Evolutionary conservation across 2,888 invertebrate species (phyloP).

Genomic region (Lepas anatifera): DNA sequence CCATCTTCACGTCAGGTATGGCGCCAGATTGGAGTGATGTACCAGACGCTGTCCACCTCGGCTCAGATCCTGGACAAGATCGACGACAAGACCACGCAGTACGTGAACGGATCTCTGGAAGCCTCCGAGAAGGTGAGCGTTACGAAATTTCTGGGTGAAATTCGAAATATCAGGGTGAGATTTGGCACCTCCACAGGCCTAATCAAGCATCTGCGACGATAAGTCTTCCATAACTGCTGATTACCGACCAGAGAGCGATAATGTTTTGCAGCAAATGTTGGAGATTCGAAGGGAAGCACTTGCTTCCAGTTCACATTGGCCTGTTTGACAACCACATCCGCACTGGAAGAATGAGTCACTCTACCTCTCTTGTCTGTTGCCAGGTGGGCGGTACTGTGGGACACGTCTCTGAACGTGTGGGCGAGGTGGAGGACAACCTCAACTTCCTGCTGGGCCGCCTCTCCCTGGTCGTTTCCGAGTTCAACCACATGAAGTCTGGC

Average conservation of each 20-base stretch:
- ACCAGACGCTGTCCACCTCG: constrained; percentile 64
- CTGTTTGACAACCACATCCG: too few relatives aligned
- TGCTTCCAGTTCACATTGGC: too few relatives aligned
- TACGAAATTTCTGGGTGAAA: too few relatives aligned
- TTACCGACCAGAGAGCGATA: too few relatives aligned
- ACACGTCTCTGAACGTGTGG: constrained; percentile 58
- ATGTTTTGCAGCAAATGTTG: too few relatives aligned
- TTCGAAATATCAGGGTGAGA: too few relatives aligned
- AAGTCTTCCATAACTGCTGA: too few relatives aligned
- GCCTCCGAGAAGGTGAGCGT: constrained; percentile 32
- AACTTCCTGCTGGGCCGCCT: constrained; percentile 68
- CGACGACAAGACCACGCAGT: constrained; percentile 54
- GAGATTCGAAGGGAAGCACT: too few relatives aligned
- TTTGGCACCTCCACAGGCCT: too few relatives aligned
- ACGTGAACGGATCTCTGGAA: constrained; percentile 62
- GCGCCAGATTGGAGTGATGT: constrained; percentile 81
- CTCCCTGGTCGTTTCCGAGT: constrained; percentile 69
- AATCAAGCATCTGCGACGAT: too few relatives aligned
- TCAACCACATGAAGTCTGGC: constrained; percentile 43
- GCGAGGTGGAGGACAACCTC: constrained; percentile 64
- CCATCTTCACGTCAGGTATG: constrained; percentile 72
- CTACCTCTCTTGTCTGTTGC: constrained; percentile 42
- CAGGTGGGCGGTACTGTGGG: constrained; percentile 66
- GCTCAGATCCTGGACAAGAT: constrained; percentile 60
- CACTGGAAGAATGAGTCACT: too few relatives aligned